Base-by-base conservation (phyloP, 37 sponge, comb jelly and placozoan genomes). In the Lycopodina hypogea region DNA sequence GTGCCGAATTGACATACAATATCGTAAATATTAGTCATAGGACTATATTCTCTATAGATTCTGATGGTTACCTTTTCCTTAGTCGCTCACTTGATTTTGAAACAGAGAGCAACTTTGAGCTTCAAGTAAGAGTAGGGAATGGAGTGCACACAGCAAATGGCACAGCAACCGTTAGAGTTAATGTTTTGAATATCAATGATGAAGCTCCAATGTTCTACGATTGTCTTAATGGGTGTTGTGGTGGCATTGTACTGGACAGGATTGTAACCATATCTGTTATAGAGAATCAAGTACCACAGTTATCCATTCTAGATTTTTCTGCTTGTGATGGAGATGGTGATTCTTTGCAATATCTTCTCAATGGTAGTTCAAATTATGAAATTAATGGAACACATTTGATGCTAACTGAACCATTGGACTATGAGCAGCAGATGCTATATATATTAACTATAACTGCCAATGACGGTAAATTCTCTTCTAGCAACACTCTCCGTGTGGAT, bases 81-180 rank as follows among this genome's bases (percentile, higher is more conserved):
- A 79, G 19, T 2, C 65, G 42, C 0, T 74, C 89, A 30, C 69
- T 88, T 22, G 84, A 88, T 37, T 88, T 57, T 82, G 89, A 88
- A 30, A 30, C 17, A 1, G 63, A 56, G 35, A 28, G 53, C 21
- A 40, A 59, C n/a, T 74, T 63, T 39, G 40, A 23, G 37, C 56
- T 88, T 0, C 23, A 67, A n/a, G 71, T 88, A 52, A 35, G 61
- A 39, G 68, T 88, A 8, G 78, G 79, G 35, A 83, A 88, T 83
- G 60, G 89, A 29, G 34, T 34, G 23, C 82, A 78, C 51, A 55
- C 34, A 0, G 48, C 91, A 0, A 32, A 52, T 56, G 58, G 61
- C 34, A 59, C 36, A 53, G 87, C 82, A 33, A 39, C 51, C n/a
- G 52, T 84, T 24, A 26, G 15, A 26, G 61, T 84, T 14, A 29